Conservation (phyloP, 2,888 invertebrate genomes). For the Molanna angustata region DNA sequence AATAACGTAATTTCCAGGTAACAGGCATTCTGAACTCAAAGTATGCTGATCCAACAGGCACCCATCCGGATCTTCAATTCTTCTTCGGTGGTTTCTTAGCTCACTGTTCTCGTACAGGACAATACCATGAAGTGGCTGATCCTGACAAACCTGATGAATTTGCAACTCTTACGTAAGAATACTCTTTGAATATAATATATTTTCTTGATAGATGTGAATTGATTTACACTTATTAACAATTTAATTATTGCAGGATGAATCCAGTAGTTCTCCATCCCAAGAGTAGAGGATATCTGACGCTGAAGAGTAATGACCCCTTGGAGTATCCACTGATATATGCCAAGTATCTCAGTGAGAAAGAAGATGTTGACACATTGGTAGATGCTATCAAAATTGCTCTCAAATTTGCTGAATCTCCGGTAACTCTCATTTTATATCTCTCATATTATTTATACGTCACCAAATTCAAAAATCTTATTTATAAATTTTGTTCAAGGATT, state of each 20-base stretch:
- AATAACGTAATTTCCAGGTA: conserved; percentile 42
- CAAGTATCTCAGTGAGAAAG: conserved; percentile 68
- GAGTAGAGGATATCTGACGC: conserved; percentile 60
- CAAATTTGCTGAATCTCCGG: conserved; percentile 56
- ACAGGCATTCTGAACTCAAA: conserved; percentile 63
- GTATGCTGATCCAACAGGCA: conserved; percentile 56
- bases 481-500: too few relatives aligned
- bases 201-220: too few relatives aligned
- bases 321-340: conserved; percentile 72
- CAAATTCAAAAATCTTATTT: too few relatives aligned
- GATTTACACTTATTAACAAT: too few relatives aligned
- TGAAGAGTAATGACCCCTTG: conserved; percentile 66
- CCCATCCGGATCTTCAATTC: conserved; percentile 63
- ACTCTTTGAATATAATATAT: too few relatives aligned
- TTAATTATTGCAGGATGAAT: conserved; percentile 49
- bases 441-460: too few relatives aligned
- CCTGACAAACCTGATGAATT: conserved; percentile 39
- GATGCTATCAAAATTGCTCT: conserved; percentile 62
- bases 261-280: conserved; percentile 64
- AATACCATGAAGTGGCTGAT: conserved; percentile 42
- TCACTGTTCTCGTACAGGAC: conserved; percentile 56
- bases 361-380: conserved; percentile 62
- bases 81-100: conserved; percentile 67
- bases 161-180: conserved; percentile 34
- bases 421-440: too few relatives aligned